Percentiles rank a stretch among this genome's conserved stretches.
Conservation (phyloP, 1,140 invertebrate genomes). For the Drosophila malerkotliana region DNA sequence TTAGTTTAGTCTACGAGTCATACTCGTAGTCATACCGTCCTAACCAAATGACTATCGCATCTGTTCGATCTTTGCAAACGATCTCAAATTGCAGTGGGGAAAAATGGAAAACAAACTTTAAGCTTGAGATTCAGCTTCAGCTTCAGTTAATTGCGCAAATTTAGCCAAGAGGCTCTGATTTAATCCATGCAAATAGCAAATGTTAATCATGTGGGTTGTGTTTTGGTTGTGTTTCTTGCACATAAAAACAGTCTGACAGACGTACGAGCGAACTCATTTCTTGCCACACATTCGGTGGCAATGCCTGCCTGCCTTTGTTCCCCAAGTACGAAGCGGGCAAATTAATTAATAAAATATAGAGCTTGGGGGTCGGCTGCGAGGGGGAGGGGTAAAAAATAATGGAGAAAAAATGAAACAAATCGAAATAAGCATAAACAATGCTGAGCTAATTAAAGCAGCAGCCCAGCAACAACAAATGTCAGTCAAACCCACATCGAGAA, state of each 20-base stretch:
- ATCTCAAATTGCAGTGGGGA: constrained; percentile 56
- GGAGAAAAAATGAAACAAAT: constrained; percentile 47
- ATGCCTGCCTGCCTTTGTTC: constrained; percentile 26
- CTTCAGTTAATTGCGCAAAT: constrained; percentile 76
- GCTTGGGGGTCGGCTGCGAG: not conserved
- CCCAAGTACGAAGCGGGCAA: constrained; percentile 65
- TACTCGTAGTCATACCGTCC: not conserved
- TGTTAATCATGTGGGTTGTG: constrained; percentile 65
- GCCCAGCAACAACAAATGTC: constrained; percentile 30
- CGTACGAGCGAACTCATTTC: constrained; percentile 21
- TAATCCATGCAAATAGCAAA: constrained; percentile 59
- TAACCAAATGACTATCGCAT: constrained; percentile 34
- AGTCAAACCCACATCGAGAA: constrained; percentile 44
- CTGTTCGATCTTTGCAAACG: constrained; percentile 49
- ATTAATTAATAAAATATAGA: constrained; percentile 64
- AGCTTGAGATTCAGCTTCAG: not conserved
- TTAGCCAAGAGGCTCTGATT: constrained; percentile 64
- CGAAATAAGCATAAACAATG: constrained; percentile 57
- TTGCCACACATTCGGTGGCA: constrained; percentile 35
- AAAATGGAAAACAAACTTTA: constrained; percentile 58
- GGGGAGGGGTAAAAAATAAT: constrained; percentile 14
- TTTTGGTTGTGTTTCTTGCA: constrained; percentile 20
- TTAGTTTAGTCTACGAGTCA: constrained; percentile 12
- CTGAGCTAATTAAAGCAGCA: constrained; percentile 63
- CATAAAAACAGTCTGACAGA: constrained; percentile 19